Evolutionary conservation across 1,140 invertebrate species (phyloP), one percentile per base, ranked within the genome.

Genomic region (Heliconius hewitsoni): DNA sequence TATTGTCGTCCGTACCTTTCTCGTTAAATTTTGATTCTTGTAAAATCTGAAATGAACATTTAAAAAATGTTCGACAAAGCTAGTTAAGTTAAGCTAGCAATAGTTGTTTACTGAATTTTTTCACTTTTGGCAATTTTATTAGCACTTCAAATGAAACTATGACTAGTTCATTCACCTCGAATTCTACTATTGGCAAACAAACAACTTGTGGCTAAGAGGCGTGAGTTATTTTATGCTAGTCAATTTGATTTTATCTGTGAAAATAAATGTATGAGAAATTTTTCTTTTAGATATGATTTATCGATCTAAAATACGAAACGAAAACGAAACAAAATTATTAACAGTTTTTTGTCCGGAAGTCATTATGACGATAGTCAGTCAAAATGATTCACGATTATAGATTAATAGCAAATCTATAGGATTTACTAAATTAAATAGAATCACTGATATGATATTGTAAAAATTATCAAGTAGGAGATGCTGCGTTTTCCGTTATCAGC

Each of bases 121-220:
- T 27, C 60, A 30, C 23, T 66, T 60, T 66, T 66, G 60, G 23
- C 60, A 30, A 71, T 30, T 76, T 76, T 66, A 77, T 39, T 52
- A 46, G 46, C 76, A n/a, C 4, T n/a, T 71, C 27, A 50, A 77
- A 77, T 50, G 74, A 46, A 66, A 75, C 60, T 75, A 55, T 57
- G 50, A n/a, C 19, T 37, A 66, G 74, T 60, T 75, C 74, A 42
- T 66, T 66, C 60, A 75, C 74, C 74, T 75, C 37, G 42, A 8
- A n/a, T 34, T 8, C 37, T 60, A 27, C 57, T 50, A 66, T 75
- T 75, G 60, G 74, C 74, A 75, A 75, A 60, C 55, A 30, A 55
- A 74, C 73, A 27, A 66, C 60, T 66, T 18, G 60, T 16, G 4
- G 60, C 60, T 30, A 66, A 66, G 60, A 30, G 23, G 27, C 57